Percentiles rank a stretch among this genome's conserved stretches.
Evolutionary conservation across 2,113 vertebrate species (phyloP).

Genomic region (Crotalus helleri): DNA sequence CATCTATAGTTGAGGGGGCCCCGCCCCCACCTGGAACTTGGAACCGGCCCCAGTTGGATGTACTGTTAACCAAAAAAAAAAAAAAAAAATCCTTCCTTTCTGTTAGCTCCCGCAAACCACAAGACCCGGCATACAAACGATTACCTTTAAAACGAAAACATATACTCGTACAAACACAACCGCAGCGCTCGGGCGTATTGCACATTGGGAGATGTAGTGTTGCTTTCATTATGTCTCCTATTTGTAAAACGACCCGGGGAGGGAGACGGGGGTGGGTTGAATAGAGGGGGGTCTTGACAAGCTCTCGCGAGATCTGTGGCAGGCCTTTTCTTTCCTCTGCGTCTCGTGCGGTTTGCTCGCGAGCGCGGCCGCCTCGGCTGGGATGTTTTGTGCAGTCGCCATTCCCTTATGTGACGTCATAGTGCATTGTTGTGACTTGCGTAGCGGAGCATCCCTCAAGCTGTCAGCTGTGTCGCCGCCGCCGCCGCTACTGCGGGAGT

Average conservation of each 20-base stretch:
- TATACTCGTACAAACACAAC: neutral
- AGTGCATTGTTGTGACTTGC: slow-evolving; percentile 66
- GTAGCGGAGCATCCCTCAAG: slow-evolving; percentile 60
- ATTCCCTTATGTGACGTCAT: slow-evolving; percentile 64
- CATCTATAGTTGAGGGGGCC: neutral
- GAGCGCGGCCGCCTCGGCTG: slow-evolving; percentile 38
- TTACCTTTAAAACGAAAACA: neutral
- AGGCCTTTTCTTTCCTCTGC: slow-evolving; percentile 10
- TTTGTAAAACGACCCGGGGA: neutral
- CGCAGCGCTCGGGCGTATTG: neutral
- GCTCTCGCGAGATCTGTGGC: slow-evolving; percentile 55
- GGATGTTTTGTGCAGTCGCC: slow-evolving; percentile 54
- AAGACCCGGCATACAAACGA: neutral
- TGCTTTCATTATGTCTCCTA: neutral
- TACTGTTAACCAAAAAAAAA: neutral
- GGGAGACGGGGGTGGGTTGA: slow-evolving; percentile 1
- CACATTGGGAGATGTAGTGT: slow-evolving; percentile 21
- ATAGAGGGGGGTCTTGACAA: neutral
- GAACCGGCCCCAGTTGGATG: neutral
- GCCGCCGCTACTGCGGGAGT: slow-evolving; percentile 28
- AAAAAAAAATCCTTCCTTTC: neutral
- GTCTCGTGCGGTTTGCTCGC: slow-evolving; percentile 40
- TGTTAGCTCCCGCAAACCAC: neutral
- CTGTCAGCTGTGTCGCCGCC: slow-evolving; percentile 60
- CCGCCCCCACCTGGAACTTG: neutral